phyloP scores from a whole-genome alignment of 2,113 vertebrate species.

The Willisornis vidua region DNA sequence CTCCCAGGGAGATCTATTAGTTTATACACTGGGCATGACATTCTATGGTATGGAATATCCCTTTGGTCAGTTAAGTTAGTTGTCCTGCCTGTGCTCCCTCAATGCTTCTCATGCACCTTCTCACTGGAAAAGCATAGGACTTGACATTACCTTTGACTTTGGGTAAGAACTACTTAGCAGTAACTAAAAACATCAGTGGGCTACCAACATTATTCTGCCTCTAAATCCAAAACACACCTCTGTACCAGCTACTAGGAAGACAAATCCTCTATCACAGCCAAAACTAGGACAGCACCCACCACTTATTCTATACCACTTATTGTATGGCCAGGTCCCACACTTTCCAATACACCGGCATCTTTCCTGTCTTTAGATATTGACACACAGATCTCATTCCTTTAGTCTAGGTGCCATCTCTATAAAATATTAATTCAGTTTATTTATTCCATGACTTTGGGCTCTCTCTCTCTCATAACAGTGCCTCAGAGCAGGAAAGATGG shows the following conservation, averaged over 20 bases:
- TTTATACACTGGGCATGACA: neutral
- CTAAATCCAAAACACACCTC: neutral
- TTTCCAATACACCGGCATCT: neutral
- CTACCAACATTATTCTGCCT: neutral
- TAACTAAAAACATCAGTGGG: neutral
- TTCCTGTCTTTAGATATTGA: neutral
- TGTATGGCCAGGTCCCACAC: too few relatives aligned
- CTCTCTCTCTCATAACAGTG: neutral
- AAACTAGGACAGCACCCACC: neutral
- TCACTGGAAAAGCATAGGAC: accelerated
- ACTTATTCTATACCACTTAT: neutral
- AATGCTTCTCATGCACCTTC: neutral
- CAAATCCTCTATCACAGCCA: neutral
- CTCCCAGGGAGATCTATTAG: neutral
- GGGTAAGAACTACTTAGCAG: neutral
- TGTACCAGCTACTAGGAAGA: neutral
- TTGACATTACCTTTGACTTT: neutral
- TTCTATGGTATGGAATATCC: neutral
- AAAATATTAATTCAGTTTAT: neutral
- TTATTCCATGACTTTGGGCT: neutral
- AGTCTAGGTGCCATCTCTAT: neutral
- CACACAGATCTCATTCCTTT: neutral
- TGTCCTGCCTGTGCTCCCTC: neutral
- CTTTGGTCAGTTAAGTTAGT: neutral
- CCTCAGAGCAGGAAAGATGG: neutral